Evolutionary conservation across 2,113 vertebrate genomes (phyloP).

Genomic region (Crotalus horridus): DNA sequence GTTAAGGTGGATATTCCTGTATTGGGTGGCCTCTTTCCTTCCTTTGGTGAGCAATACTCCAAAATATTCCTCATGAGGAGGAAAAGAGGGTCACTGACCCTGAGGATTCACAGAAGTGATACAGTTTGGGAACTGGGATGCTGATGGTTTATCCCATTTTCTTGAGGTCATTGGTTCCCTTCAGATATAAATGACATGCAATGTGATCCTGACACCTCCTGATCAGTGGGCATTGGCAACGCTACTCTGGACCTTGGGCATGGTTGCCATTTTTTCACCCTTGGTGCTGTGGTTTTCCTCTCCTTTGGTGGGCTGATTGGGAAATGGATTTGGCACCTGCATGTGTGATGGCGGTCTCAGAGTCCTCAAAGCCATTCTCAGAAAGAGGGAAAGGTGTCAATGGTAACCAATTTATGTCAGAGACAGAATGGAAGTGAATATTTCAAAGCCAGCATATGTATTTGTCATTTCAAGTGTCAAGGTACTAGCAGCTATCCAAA

Average conservation of each 20-base stretch:
- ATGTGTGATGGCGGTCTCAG: background rate
- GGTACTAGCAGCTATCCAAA: background rate
- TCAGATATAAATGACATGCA: background rate
- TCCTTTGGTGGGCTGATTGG: background rate
- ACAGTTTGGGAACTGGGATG: background rate
- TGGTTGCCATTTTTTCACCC: background rate
- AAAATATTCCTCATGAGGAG: background rate
- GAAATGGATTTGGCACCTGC: background rate
- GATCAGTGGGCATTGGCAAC: background rate
- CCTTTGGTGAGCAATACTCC: background rate
- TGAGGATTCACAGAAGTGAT: background rate
- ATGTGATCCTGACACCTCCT: background rate
- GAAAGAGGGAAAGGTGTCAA: background rate
- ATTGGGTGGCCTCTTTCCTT: background rate
- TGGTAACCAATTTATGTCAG: background rate
- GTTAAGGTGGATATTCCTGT: background rate
- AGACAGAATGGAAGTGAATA: background rate
- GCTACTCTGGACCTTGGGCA: background rate
- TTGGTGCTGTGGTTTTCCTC: background rate
- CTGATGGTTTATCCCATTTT: background rate
- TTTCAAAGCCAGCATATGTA: background rate
- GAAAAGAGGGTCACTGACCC: background rate
- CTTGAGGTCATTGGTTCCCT: background rate
- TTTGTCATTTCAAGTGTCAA: background rate
- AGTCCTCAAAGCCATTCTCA: background rate